Percentiles rank a stretch among this genome's conserved stretches.
phyloP scores from a whole-genome alignment of 2,888 invertebrate genomes.

The Octodonta nipae region DNA sequence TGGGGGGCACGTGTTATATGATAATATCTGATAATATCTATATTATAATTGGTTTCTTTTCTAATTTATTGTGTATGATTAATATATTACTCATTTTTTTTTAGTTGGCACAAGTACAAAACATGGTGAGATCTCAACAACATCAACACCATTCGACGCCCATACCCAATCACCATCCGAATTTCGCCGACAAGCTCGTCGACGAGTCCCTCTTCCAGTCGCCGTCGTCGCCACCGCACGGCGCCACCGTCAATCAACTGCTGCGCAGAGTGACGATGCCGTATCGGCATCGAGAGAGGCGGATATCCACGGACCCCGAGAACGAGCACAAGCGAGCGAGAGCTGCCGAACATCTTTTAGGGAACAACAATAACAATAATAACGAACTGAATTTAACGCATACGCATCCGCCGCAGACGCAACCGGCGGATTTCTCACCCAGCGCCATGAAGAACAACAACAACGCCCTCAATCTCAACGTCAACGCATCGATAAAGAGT shows the following conservation, averaged over 20 bases:
- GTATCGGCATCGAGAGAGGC: conserved; percentile 39
- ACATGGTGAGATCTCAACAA: conserved; percentile 47
- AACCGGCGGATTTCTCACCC: conserved; percentile 45
- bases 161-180: conserved; percentile 31
- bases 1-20: no score
- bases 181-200: conserved; percentile 38
- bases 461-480: conserved; percentile 25
- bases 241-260: conserved; percentile 48
- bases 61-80: no score
- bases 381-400: conserved; percentile 28
- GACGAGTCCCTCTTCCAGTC: conserved; percentile 47
- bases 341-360: conserved; percentile 31
- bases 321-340: conserved; percentile 46
- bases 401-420: conserved; percentile 36
- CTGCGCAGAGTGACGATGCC: conserved; percentile 41
- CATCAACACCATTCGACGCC: conserved; percentile 36
- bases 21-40: no score
- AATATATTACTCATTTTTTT: no score
- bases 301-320: conserved; percentile 52
- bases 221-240: conserved; percentile 37
- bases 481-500: conserved; percentile 21
- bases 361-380: conserved; percentile 34
- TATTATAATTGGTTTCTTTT: no score
- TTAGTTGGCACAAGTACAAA: conserved; percentile 53
- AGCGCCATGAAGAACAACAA: conserved; percentile 45